Conservation (phyloP, 2,888 invertebrate genomes). For the Gryllus longicercus region DNA sequence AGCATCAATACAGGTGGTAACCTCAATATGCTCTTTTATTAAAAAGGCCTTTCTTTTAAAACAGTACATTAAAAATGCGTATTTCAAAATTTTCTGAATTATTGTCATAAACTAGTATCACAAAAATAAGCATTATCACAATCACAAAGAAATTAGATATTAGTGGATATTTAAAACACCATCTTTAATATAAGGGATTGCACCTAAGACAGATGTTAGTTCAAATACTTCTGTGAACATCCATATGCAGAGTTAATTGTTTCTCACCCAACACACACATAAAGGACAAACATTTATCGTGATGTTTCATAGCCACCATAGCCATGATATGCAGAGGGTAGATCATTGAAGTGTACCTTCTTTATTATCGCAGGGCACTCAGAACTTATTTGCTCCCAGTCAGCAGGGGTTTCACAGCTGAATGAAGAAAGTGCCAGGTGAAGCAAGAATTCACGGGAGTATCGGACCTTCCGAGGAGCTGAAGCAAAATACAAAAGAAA, state of each 20-base stretch:
- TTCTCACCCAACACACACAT: too few species aligned
- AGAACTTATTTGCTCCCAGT: constrained; percentile 54
- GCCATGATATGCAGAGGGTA: neutral
- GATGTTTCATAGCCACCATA: neutral
- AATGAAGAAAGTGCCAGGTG: constrained; percentile 55
- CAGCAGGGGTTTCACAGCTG: constrained; percentile 51
- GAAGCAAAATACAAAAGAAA: neutral
- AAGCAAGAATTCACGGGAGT: constrained; percentile 45
- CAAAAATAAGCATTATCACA: neutral
- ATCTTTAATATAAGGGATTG: neutral
- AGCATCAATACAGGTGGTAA: too few species aligned
- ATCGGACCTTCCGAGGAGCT: neutral
- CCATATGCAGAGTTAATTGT: too few species aligned
- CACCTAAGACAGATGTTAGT: too few species aligned
- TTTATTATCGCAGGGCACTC: constrained; percentile 54
- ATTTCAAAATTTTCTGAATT: too few species aligned
- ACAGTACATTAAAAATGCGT: too few species aligned
- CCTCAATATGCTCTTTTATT: too few species aligned
- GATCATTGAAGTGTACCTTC: constrained; percentile 46
- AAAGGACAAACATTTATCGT: neutral
- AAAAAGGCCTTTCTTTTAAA: too few species aligned
- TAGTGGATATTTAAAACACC: constrained; percentile 12
- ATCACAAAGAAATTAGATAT: neutral
- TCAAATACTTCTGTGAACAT: too few species aligned
- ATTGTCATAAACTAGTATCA: too few species aligned